Conservation (phyloP, 1,140 invertebrate genomes). For the Subanguina moxae region DNA sequence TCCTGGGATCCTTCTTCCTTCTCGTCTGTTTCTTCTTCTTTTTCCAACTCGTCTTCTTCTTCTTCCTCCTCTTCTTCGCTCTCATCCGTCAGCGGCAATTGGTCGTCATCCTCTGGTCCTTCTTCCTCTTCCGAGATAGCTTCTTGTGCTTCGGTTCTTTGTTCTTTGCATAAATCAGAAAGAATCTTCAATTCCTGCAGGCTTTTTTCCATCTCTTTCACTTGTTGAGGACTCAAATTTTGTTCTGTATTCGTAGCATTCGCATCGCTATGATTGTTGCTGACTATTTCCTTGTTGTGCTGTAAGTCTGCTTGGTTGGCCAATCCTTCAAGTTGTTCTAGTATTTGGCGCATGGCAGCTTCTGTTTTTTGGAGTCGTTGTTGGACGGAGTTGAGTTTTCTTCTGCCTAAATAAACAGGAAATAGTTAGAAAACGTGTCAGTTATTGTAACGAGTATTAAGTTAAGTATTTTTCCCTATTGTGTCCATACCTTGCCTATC, state of each 20-base stretch:
- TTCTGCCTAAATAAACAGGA: constrained; percentile 15
- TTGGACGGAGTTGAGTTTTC: constrained; percentile 37
- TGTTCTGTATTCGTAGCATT: not conserved
- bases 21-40: not conserved
- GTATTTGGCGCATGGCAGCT: constrained; percentile 34
- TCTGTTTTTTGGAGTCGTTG: constrained; percentile 34
- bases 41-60: too few relatives aligned
- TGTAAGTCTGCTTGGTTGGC: constrained; percentile 3
- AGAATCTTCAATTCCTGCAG: constrained; percentile 1
- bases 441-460: too few relatives aligned
- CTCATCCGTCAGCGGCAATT: too few relatives aligned
- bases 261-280: not conserved
- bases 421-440: too few relatives aligned
- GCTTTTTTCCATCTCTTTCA: not conserved
- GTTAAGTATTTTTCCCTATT: too few relatives aligned
- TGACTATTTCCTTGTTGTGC: not conserved
- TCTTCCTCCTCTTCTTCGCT: too few relatives aligned
- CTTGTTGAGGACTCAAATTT: constrained; percentile 3
- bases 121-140: constrained; percentile 5
- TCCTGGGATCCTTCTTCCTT: not conserved
- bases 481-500: too few relatives aligned
- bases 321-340: constrained; percentile 38
- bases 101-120: not conserved
- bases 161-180: constrained; percentile 4
- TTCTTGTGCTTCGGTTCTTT: constrained; percentile 10